A percentile compares a stretch with the other conserved stretches of the same genome.
Conservation (phyloP, 2,797 vertebrate genomes). For the Cossypha caffra region DNA sequence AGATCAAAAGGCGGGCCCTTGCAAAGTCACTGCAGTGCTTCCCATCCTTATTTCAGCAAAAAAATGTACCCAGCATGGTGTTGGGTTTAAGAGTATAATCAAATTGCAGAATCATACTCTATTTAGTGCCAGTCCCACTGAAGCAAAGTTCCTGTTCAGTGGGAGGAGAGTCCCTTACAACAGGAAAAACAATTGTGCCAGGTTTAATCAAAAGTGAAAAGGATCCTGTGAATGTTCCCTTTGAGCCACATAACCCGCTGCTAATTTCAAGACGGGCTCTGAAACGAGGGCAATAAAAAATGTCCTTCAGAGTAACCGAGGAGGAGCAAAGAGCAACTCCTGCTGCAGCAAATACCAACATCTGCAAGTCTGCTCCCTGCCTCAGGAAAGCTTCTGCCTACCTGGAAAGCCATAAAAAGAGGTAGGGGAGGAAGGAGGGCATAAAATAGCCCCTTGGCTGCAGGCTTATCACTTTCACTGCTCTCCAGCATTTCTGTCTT, state of each 20-base stretch:
- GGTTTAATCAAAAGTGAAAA: conserved; percentile 76
- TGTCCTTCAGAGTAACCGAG: conserved; percentile 59
- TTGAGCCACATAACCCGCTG: conserved; percentile 67
- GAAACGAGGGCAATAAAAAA: conserved; percentile 71
- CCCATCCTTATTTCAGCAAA: conserved; percentile 18
- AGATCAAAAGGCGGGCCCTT: background rate
- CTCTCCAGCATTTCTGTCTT: background rate
- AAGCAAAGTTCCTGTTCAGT: conserved; percentile 67
- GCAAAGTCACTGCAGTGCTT: background rate
- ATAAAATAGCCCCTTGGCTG: background rate
- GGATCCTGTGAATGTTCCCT: conserved; percentile 69
- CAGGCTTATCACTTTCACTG: background rate
- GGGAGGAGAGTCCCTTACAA: conserved; percentile 61
- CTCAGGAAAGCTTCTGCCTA: conserved; percentile 11
- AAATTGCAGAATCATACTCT: conserved; percentile 44
- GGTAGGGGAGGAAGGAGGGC: background rate
- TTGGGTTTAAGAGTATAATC: conserved; percentile 30
- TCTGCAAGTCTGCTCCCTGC: conserved; percentile 21
- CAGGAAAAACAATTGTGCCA: conserved; percentile 71
- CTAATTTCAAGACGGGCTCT: conserved; percentile 68
- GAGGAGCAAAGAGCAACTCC: conserved; percentile 24
- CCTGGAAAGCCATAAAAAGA: conserved; percentile 43
- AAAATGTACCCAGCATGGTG: background rate
- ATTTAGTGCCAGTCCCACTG: conserved; percentile 36
- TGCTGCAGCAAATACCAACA: background rate